Percentiles rank a stretch among this genome's conserved stretches.
Conservation (phyloP, 2,113 vertebrate species). For the Dryoscopus gambensis region DNA sequence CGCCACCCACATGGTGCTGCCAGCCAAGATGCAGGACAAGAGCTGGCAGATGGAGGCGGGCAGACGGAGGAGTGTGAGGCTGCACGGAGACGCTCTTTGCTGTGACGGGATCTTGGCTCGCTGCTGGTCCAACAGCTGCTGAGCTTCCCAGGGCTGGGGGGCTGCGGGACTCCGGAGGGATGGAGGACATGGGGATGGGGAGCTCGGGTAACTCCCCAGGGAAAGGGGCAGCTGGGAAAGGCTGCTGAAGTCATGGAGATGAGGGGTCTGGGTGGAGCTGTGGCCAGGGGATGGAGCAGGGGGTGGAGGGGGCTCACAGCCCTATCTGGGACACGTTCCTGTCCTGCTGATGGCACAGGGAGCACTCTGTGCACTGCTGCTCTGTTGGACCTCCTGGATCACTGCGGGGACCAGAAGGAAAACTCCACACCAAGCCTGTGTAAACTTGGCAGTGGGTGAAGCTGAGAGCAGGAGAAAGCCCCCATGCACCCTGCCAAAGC, state of each 20-base stretch:
- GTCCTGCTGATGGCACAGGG: rapidly evolving
- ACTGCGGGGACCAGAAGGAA: not conserved
- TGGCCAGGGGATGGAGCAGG: not conserved
- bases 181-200: not conserved
- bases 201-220: not conserved
- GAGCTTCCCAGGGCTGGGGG: not conserved
- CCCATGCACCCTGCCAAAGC: not conserved
- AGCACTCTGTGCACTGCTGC: rapidly evolving
- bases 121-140: constrained; percentile 19
- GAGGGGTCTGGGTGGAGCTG: not conserved
- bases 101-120: constrained; percentile 1
- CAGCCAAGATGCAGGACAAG: not conserved
- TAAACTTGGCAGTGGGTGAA: not conserved
- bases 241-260: not conserved
- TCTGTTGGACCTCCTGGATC: not conserved
- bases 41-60: not conserved
- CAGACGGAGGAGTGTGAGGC: not conserved
- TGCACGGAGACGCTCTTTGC: rapidly evolving
- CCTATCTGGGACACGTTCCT: rapidly evolving
- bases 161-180: not conserved
- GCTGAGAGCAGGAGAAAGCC: not conserved
- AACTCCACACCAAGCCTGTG: rapidly evolving
- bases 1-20: rapidly evolving
- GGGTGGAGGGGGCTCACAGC: not conserved
- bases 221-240: not conserved